Evolutionary conservation across 2,797 vertebrate species (phyloP).

Genomic region (Trematomus bernacchii): DNA sequence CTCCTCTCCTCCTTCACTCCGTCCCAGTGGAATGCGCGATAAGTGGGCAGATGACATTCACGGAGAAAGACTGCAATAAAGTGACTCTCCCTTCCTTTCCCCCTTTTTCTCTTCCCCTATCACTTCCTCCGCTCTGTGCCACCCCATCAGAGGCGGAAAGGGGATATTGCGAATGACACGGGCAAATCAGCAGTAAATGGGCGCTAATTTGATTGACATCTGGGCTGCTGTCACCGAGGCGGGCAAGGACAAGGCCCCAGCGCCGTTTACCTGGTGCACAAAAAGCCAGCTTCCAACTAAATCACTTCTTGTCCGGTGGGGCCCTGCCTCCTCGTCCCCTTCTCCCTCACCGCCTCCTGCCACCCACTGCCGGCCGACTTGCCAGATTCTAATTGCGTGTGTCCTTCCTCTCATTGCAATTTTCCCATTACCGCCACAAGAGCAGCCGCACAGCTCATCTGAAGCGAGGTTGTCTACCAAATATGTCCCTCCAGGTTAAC

Average conservation of each 20-base stretch:
- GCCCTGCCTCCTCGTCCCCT: conserved; percentile 75
- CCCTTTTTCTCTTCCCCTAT: conserved; percentile 38
- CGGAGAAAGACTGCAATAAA: conserved; percentile 87
- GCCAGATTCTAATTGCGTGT: conserved; percentile 99
- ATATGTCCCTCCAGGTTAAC: conserved; percentile 92
- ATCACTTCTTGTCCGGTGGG: conserved; percentile 98
- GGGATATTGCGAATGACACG: conserved; percentile 99
- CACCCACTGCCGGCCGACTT: conserved; percentile 74
- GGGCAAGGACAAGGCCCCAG: conserved; percentile 71
- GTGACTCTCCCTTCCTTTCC: conserved; percentile 69
- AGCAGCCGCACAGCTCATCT: conserved; percentile 93
- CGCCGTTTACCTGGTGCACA: conserved; percentile 88
- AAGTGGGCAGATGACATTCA: conserved; percentile 99
- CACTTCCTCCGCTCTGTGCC: conserved; percentile 58
- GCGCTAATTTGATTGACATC: conserved; percentile 99
- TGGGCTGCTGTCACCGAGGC: conserved; percentile 96
- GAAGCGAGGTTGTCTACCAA: conserved; percentile 94
- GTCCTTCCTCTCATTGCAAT: conserved; percentile 98
- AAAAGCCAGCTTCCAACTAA: conserved; percentile 97
- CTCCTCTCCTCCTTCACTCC: conserved; percentile 73
- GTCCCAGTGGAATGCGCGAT: conserved; percentile 85
- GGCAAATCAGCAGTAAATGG: conserved; percentile 99
- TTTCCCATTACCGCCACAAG: conserved; percentile 95
- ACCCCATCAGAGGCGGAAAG: conserved; percentile 80
- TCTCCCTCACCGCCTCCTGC: conserved; percentile 48